Evolutionary conservation across 1,140 invertebrate species (phyloP), one percentile per base, ranked within the genome.

Genomic region (Hycleus phaleratus): DNA sequence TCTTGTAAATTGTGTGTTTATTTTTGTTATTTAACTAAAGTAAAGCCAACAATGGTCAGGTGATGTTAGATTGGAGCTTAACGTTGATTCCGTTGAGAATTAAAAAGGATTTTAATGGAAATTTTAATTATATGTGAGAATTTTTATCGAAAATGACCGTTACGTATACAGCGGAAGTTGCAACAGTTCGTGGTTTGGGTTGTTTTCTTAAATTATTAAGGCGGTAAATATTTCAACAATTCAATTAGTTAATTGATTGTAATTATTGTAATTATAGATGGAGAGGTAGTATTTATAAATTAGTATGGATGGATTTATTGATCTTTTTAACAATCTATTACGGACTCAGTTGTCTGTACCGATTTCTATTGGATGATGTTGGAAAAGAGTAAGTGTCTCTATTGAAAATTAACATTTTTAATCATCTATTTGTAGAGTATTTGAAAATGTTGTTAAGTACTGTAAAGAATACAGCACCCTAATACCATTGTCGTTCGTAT

Each of bases 161-260:
- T 12, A 88, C 88, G 0, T 94, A 94, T 63, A 93, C 90, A 46
- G 88, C 83, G 18, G 87, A 93, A 80, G 90, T 94, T 59, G 90
- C 91, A 49, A 91, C 90, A 56, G 91, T 88, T 69, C 80, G 83
- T 55, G 88, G 88, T 49, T 88, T 93, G 71, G 90, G 90, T 58
- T 92, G 87, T 69, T 90, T 91, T 73, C 78, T 89, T 60, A 91
- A 92, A 77, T 79, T 93, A 68, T 77, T 93, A 63, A 71, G 72
- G 72, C 72, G 66, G 56, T 58, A 1, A 11, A 55, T 48, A 38
- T 38, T 47, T 46, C 38, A 51, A 11, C 9, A 39, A 40, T 51
- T 51, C 4, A 9, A 48, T 38, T 46, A 25, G 32, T 18, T 18
- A 18, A 50, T 39, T 38, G 43, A 39, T 50, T 49, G 9, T 12